phyloP scores from a whole-genome alignment of 2,888 invertebrate species.

The Pegoplata infirma region DNA sequence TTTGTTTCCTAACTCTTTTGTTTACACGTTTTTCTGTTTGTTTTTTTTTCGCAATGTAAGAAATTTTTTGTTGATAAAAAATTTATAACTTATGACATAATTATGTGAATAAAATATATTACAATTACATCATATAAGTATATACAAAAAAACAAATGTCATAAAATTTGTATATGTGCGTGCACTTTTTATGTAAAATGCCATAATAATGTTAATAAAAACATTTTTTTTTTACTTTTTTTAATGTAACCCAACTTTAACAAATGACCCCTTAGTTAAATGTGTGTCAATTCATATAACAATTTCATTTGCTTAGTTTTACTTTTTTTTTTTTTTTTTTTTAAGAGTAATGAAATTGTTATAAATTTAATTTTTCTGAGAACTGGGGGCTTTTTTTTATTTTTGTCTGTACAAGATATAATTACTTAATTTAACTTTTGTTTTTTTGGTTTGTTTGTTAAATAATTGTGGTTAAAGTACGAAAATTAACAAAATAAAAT shows the following conservation, averaged over 20 bases:
- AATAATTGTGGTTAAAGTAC: not conserved
- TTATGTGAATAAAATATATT: not conserved
- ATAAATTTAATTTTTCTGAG: not conserved
- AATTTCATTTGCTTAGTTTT: not conserved
- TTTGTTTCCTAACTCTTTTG: not conserved
- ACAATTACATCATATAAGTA: not conserved
- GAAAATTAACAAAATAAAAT: not conserved
- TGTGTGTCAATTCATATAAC: not conserved
- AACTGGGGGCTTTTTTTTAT: not conserved
- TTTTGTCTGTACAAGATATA: not conserved
- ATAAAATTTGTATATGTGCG: too few relatives aligned
- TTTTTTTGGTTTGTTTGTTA: not conserved
- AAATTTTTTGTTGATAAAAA: not conserved
- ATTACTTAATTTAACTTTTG: not conserved
- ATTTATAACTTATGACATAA: not conserved
- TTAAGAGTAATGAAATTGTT: not conserved
- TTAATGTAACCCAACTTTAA: not conserved
- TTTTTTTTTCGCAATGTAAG: not conserved
- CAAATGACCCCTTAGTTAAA: not conserved
- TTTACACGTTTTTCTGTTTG: not conserved
- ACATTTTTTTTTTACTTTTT: too few relatives aligned
- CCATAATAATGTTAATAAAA: not conserved
- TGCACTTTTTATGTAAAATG: not conserved
- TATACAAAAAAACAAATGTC: not conserved
- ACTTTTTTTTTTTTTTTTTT: not conserved